phyloP scores from a whole-genome alignment of 2,797 vertebrate species.

The Molothrus aeneus region DNA sequence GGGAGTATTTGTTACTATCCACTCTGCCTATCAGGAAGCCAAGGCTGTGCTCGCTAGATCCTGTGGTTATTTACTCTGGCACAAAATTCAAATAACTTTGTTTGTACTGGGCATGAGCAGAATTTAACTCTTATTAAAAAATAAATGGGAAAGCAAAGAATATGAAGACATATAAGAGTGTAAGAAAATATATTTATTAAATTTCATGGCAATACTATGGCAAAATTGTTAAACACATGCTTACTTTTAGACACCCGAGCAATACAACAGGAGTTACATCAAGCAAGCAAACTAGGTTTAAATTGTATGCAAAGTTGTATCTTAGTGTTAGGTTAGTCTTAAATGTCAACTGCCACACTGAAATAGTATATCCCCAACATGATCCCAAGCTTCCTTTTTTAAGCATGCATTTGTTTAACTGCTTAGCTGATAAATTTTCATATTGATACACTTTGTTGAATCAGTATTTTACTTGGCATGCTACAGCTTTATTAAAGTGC shows the following conservation, averaged over 20 bases:
- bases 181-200: slow-evolving; percentile 87
- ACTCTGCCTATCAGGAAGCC: neutral
- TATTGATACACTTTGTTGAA: neutral
- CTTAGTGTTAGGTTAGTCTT: slow-evolving; percentile 68
- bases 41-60: neutral
- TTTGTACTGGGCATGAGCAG: neutral
- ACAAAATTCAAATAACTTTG: neutral
- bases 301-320: slow-evolving; percentile 55
- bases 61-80: slow-evolving; percentile 16
- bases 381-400: slow-evolving; percentile 55
- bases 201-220: slow-evolving; percentile 76
- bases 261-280: slow-evolving; percentile 71
- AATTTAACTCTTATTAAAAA: slow-evolving; percentile 22
- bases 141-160: slow-evolving; percentile 20
- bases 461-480: slow-evolving; percentile 22
- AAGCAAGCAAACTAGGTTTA: slow-evolving; percentile 74
- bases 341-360: slow-evolving; percentile 45
- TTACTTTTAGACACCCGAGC: slow-evolving; percentile 75
- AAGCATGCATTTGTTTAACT: slow-evolving; percentile 64
- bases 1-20: neutral
- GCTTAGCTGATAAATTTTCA: slow-evolving; percentile 31
- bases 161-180: slow-evolving; percentile 40
- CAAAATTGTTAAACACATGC: slow-evolving; percentile 81
- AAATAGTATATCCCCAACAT: slow-evolving; percentile 54
- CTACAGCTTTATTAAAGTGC: slow-evolving; percentile 55